phyloP scores from a whole-genome alignment of 2,113 vertebrate genomes.

The Patagioenas fasciata region DNA sequence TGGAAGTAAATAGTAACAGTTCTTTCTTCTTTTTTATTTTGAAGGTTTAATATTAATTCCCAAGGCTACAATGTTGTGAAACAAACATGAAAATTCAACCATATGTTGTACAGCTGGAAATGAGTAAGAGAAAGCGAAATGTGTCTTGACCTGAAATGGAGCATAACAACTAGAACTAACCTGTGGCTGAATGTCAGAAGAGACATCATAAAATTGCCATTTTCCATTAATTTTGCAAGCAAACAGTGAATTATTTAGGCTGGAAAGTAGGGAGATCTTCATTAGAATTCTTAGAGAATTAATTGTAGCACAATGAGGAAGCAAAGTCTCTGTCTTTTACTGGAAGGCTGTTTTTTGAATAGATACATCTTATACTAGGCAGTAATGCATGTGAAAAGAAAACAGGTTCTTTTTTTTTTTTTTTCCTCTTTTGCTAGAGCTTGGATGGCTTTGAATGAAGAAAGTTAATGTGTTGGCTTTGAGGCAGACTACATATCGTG shows the following conservation, averaged over 20 bases:
- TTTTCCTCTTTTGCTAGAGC: not conserved
- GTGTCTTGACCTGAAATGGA: accelerated
- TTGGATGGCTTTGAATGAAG: not conserved
- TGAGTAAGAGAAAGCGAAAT: not conserved
- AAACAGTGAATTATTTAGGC: not conserved
- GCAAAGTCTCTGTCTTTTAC: not conserved
- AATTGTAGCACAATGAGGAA: not conserved
- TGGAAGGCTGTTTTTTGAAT: not conserved
- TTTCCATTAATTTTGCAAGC: not conserved
- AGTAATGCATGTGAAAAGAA: not conserved
- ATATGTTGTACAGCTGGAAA: not conserved
- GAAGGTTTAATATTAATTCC: not conserved
- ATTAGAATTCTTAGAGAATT: not conserved
- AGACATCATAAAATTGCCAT: not conserved
- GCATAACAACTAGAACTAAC: not conserved
- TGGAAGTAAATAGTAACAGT: not conserved
- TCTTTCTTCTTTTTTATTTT: not conserved
- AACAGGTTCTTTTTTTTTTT: not conserved
- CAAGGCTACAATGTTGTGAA: not conserved
- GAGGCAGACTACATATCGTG: not conserved
- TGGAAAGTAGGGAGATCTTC: not conserved
- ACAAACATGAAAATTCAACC: not conserved
- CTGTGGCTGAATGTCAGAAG: not conserved
- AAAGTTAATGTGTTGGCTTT: not conserved
- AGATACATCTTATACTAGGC: not conserved